phyloP scores from a whole-genome alignment of 2,113 vertebrate genomes.

The Prunella fulvescens region DNA sequence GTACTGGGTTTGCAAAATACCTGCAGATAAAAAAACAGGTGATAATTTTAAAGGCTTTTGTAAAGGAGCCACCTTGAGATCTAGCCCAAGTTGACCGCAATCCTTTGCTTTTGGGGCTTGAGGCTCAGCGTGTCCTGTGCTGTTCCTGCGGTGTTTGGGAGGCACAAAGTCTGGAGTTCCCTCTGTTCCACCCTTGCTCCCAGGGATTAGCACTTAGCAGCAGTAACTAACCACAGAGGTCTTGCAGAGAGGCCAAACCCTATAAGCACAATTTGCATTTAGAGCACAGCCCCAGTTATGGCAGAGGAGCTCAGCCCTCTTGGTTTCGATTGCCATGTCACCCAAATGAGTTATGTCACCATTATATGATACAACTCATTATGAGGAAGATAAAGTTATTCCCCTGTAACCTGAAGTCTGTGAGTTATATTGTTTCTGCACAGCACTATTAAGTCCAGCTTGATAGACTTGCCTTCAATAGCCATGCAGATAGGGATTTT shows the following conservation, averaged over 20 bases:
- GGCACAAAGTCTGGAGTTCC: background rate
- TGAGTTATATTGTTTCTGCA: background rate
- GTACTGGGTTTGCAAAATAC: accelerated
- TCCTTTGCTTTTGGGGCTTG: background rate
- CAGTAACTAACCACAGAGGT: background rate
- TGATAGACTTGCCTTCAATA: background rate
- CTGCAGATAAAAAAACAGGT: background rate
- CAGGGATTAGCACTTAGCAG: background rate
- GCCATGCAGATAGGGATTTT: background rate
- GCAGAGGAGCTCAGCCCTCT: background rate
- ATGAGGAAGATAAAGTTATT: background rate
- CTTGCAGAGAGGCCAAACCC: background rate
- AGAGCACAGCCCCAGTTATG: background rate
- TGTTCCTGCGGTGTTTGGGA: background rate
- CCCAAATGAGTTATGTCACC: background rate
- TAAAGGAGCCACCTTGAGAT: background rate
- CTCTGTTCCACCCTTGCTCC: background rate
- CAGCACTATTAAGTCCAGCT: background rate
- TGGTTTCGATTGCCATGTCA: background rate
- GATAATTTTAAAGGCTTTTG: background rate
- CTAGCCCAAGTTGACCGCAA: background rate
- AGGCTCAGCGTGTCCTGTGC: background rate
- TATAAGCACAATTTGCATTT: background rate
- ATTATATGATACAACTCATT: background rate
- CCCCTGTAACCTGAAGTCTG: background rate